Percentiles rank a stretch among this genome's conserved stretches.
These are phyloP conservation scores for Tetrao urogallus DNA, from an alignment of 2,113 vertebrate genomes.

Conservation along the genomic window DNA sequence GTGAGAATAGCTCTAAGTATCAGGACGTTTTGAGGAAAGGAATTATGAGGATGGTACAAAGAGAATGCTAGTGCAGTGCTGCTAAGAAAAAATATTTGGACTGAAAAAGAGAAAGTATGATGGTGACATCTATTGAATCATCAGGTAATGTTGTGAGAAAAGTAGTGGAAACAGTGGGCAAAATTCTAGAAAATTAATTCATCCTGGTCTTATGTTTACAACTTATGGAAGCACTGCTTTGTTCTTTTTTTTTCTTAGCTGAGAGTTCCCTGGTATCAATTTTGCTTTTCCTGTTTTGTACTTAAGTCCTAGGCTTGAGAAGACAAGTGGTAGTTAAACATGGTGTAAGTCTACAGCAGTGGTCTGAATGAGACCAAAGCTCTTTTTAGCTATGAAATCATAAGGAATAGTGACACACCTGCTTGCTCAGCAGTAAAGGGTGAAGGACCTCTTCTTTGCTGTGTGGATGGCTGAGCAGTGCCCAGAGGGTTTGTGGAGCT, in stretches of 20 bases:
- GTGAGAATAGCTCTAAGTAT: background rate
- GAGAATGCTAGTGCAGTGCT: background rate
- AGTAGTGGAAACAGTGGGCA: background rate
- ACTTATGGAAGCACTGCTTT: background rate
- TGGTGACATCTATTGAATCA: background rate
- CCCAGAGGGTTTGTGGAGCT: background rate
- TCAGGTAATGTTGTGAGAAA: background rate
- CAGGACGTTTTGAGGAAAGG: background rate
- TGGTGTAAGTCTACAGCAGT: background rate
- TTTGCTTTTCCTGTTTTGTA: background rate
- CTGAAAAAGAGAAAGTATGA: background rate
- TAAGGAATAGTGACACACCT: background rate
- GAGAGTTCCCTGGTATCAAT: background rate
- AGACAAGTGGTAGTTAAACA: background rate
- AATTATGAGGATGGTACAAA: background rate
- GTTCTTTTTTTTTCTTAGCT: background rate
- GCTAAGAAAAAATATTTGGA: background rate
- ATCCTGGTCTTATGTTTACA: background rate
- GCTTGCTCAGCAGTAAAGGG: background rate
- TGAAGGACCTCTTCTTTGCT: rapidly evolving
- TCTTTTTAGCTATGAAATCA: background rate
- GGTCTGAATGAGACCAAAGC: background rate
- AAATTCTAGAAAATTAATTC: background rate
- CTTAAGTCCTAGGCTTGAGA: rapidly evolving
- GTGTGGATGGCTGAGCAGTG: background rate